Base-by-base conservation (phyloP, 2,888 invertebrate genomes). In the Gastrophysa polygoni region DNA sequence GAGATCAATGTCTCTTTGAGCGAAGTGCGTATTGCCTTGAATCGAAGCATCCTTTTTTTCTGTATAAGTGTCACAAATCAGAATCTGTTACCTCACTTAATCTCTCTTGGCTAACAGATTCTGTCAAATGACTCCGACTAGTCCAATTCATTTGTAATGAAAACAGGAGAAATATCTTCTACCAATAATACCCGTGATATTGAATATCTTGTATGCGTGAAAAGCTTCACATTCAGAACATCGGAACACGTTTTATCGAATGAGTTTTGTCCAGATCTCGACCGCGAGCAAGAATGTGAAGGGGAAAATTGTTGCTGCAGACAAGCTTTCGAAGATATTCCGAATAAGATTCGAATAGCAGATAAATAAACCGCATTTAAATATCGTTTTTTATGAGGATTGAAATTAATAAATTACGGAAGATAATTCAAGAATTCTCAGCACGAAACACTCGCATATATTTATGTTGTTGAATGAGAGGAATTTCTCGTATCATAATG, bases 351-450 rank as follows among this genome's bases (percentile, higher is more conserved):
- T 47, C 21, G 46, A 18, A 46, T 46, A 18, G 46, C 46, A 18
- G 18, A 46, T 49, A 48, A 34, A 49, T 49, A 48, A 29, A 20
- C 52, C 24, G 34, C 57, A 52, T 62, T 57, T 62, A 57, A 64
- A 56, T 60, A 52, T 24, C 16, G 52, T 52, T 21, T 59, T 59
- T 60, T 52, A 58, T 38, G 46, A 21, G 52, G 29, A 48, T 46
- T 29, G 24, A 64, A 52, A 64, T 62, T 58, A 60, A 56, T 63
- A 59, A 63, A 64, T 64, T 64, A 57, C 47, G 48, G 44, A 44
- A 56, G 24, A 59, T 59, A 63, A 63, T 64, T 60, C 57, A 57
- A 46, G 57, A 48, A 64, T 57, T 57, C 44, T 32, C 34, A 32
- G 54, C 57, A 54, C 49, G 57, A 48, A 64, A 51, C 51, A 49